Conservation (phyloP, 2,797 vertebrate species). For the Ficedula albicollis region DNA sequence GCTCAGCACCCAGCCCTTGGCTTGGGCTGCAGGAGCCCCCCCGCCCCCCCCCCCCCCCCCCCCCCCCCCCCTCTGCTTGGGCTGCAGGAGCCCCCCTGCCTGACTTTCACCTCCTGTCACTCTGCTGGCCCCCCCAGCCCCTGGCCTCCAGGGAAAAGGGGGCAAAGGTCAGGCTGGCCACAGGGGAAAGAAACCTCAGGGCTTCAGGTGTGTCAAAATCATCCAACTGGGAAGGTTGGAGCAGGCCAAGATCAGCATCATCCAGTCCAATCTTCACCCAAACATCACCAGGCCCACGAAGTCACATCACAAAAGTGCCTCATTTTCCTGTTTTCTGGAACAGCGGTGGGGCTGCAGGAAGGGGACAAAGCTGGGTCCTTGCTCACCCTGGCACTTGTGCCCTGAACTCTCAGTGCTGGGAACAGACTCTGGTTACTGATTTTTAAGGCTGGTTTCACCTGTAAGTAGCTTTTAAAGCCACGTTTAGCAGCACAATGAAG, state of each 20-base stretch:
- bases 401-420: neutral
- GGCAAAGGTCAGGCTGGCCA: neutral
- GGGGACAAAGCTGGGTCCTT: accelerated
- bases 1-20: neutral
- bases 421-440: neutral
- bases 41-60: no score
- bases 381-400: accelerated
- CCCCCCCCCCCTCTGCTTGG: no score
- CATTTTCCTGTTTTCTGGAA: neutral
- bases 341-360: no score
- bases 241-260: neutral
- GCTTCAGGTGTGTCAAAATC: neutral
- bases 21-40: neutral
- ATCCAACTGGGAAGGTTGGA: neutral
- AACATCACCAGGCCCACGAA: neutral
- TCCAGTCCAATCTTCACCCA: neutral
- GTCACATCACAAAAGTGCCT: neutral
- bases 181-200: neutral
- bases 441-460: neutral
- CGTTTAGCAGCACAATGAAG: neutral
- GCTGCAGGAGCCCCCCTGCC: neutral
- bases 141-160: neutral
- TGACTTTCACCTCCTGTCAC: neutral
- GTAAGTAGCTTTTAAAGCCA: neutral
- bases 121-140: neutral